Evolutionary conservation across 2,797 vertebrate genomes (phyloP).

Genomic region (Diglossa cyanea): DNA sequence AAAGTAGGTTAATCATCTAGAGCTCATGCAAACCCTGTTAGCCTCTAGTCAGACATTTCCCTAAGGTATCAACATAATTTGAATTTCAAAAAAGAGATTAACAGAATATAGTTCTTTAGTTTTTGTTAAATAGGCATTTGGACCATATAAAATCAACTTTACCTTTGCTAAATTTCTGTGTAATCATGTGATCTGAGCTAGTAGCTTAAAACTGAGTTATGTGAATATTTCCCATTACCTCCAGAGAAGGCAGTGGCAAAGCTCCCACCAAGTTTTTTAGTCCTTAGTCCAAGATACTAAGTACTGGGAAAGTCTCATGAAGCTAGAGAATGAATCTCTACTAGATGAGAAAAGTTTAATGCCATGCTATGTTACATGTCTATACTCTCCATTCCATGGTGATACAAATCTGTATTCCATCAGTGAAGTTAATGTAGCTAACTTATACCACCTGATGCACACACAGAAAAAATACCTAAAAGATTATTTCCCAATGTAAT

Average conservation of each 20-base stretch:
- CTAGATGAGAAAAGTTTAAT: background rate
- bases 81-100: conserved; percentile 61
- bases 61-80: conserved; percentile 53
- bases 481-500: background rate
- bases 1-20: conserved; percentile 66
- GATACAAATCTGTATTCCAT: background rate
- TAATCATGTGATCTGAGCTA: background rate
- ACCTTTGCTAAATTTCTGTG: conserved; percentile 6
- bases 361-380: background rate
- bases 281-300: background rate
- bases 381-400: background rate
- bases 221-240: background rate
- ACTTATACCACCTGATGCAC: background rate
- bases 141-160: conserved; percentile 18
- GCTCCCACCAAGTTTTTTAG: background rate
- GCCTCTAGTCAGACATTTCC: conserved; percentile 31
- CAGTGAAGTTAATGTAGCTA: background rate
- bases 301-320: background rate
- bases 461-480: background rate
- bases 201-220: background rate
- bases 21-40: conserved; percentile 35
- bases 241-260: background rate
- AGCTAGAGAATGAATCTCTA: background rate
- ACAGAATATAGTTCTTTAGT: conserved; percentile 4
- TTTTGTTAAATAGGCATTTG: conserved; percentile 39